A percentile compares a stretch with the other conserved stretches of the same genome.
These are phyloP conservation scores for Callosobruchus maculatus DNA, from an alignment of 2,888 invertebrate species.

Conservation along the genomic window DNA sequence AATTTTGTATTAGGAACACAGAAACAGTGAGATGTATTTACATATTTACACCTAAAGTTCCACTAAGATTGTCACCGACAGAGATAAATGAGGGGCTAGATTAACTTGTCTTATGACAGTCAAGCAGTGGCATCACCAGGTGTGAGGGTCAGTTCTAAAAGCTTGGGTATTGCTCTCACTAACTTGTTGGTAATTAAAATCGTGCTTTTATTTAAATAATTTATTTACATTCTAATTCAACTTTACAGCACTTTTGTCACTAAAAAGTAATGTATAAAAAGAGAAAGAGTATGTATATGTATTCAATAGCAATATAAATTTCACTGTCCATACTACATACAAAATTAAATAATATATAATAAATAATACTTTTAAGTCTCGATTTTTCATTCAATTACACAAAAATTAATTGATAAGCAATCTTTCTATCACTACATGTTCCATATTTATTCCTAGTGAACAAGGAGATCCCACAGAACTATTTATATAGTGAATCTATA, in stretches of 20 bases:
- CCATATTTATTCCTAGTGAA: slow-evolving; percentile 6
- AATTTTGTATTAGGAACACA: too few relatives aligned
- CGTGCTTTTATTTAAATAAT: slow-evolving; percentile 26
- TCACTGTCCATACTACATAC: slow-evolving; percentile 13
- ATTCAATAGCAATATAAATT: slow-evolving; percentile 16
- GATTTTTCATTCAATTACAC: slow-evolving; percentile 3
- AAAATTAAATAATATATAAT: slow-evolving; percentile 17
- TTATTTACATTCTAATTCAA: slow-evolving; percentile 28
- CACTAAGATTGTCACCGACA: too few relatives aligned
- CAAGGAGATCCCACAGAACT: slow-evolving; percentile 1
- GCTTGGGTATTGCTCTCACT: background rate
- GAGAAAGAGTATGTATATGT: slow-evolving; percentile 17
- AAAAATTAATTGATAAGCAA: background rate
- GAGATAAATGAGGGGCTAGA: too few relatives aligned
- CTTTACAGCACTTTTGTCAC: slow-evolving; percentile 20
- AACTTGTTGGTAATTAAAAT: slow-evolving; percentile 1
- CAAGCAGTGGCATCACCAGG: too few relatives aligned
- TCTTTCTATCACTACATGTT: background rate
- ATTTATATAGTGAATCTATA: background rate
- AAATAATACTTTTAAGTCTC: slow-evolving; percentile 17
- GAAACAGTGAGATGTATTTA: too few relatives aligned
- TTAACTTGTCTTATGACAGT: too few relatives aligned
- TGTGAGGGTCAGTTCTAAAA: too few relatives aligned
- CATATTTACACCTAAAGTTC: too few relatives aligned
- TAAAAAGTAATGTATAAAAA: slow-evolving; percentile 17